Evolutionary conservation across 2,797 vertebrate genomes (phyloP).

Genomic region (Cuculus canorus): DNA sequence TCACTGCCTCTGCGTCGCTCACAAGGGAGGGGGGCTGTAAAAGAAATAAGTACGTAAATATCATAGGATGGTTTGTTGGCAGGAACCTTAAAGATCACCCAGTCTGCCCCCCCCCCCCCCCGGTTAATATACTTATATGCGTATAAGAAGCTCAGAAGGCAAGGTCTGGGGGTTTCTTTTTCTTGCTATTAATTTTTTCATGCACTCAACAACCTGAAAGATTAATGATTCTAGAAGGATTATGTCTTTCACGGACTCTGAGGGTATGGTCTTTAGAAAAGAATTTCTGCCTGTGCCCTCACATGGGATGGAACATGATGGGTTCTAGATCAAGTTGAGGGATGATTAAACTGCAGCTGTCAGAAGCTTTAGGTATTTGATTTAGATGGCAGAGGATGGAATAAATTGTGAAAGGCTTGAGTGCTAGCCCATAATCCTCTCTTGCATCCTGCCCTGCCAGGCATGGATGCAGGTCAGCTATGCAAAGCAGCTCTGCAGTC

Average conservation of each 20-base stretch:
- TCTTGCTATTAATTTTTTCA: not conserved
- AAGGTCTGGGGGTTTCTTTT: too few species aligned
- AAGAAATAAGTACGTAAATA: accelerated
- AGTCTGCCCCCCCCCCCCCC: too few species aligned
- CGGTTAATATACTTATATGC: too few species aligned
- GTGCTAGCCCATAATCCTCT: accelerated
- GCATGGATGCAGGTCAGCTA: accelerated
- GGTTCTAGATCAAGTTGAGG: not conserved
- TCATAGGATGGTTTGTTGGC: too few species aligned
- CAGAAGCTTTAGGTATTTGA: not conserved
- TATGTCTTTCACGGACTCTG: accelerated
- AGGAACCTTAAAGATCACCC: too few species aligned
- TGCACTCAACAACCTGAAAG: too few species aligned
- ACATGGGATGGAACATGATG: accelerated
- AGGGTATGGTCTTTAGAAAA: not conserved
- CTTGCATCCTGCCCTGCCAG: not conserved
- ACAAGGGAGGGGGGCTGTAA: too few species aligned
- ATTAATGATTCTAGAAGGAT: not conserved
- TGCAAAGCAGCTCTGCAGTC: accelerated
- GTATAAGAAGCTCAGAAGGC: not conserved
- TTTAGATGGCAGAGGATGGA: not conserved
- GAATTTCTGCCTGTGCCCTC: not conserved
- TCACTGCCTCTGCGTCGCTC: accelerated
- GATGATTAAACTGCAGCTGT: accelerated
- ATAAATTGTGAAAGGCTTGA: accelerated